These are phyloP conservation scores for Temnothorax ravouxi DNA, from an alignment of 2,888 invertebrate species.

Conservation along the genomic window DNA sequence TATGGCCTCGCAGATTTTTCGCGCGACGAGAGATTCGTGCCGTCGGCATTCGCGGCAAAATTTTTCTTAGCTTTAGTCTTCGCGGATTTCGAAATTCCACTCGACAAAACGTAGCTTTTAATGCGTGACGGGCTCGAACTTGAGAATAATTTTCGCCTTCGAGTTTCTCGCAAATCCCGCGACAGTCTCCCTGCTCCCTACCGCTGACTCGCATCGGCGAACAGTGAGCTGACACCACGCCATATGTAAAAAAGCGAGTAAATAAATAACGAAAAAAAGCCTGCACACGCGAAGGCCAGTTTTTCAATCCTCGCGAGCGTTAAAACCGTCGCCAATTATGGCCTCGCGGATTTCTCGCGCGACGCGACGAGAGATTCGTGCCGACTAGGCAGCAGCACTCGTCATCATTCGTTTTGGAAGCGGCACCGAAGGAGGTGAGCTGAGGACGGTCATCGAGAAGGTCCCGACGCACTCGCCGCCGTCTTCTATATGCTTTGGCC, in stretches of 20 bases:
- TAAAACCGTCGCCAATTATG: neutral
- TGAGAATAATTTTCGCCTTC: neutral
- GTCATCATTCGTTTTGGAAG: neutral
- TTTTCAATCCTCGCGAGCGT: neutral
- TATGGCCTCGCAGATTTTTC: neutral
- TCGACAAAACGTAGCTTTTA: neutral
- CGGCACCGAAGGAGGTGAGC: neutral
- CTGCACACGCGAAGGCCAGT: slow-evolving; percentile 2
- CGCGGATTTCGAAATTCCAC: neutral
- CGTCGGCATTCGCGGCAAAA: neutral
- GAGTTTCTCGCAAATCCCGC: neutral
- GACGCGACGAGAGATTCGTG: neutral
- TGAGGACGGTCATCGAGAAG: slow-evolving; percentile 31
- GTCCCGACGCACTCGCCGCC: slow-evolving; percentile 7
- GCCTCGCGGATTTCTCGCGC: neutral
- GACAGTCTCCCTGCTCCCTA: neutral
- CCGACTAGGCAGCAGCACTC: neutral
- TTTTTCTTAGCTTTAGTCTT: neutral
- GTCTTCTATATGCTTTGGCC: neutral
- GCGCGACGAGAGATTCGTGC: slow-evolving; percentile 1
- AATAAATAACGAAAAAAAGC: slow-evolving; percentile 7
- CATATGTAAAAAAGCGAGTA: neutral
- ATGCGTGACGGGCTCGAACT: neutral
- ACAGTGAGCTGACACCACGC: neutral
- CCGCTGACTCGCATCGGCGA: neutral